phyloP scores from a whole-genome alignment of 2,888 invertebrate genomes.

The Stenolophus ochropezus region DNA sequence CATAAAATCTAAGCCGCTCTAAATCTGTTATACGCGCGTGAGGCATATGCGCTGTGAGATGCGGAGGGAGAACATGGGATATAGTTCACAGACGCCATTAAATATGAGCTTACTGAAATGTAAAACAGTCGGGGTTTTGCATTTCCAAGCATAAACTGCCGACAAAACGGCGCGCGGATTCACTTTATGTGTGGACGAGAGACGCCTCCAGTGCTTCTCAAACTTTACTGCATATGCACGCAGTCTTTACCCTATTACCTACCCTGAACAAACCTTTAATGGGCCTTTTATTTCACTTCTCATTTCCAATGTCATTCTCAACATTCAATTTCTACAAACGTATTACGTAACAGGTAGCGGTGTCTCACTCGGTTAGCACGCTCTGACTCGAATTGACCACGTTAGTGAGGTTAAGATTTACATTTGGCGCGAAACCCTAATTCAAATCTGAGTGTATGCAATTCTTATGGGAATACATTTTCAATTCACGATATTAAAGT shows the following conservation, averaged over 20 bases:
- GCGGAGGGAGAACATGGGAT: slow-evolving; percentile 63
- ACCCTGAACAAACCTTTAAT: not conserved
- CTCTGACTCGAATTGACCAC: too few species aligned
- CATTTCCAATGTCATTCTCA: not conserved
- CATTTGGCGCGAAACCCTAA: too few species aligned
- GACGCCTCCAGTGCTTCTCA: slow-evolving; percentile 58
- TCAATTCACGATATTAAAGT: too few species aligned
- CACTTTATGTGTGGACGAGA: slow-evolving; percentile 72
- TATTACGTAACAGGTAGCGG: too few species aligned
- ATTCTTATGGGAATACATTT: too few species aligned
- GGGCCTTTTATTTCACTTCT: not conserved
- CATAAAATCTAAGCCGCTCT: slow-evolving; percentile 74
- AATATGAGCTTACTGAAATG: slow-evolving; percentile 75
- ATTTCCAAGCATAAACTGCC: slow-evolving; percentile 74
- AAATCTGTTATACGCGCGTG: slow-evolving; percentile 69
- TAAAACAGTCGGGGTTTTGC: slow-evolving; percentile 74
- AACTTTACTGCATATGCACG: slow-evolving; percentile 22
- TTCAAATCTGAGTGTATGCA: too few species aligned
- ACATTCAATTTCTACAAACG: not conserved
- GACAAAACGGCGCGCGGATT: slow-evolving; percentile 73
- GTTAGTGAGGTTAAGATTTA: too few species aligned
- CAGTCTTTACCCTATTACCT: not conserved
- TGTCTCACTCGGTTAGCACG: too few species aligned
- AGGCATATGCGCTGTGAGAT: slow-evolving; percentile 15
- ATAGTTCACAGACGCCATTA: slow-evolving; percentile 74